Conservation (phyloP, 1,140 invertebrate species). For the Drosophila sucinea region DNA sequence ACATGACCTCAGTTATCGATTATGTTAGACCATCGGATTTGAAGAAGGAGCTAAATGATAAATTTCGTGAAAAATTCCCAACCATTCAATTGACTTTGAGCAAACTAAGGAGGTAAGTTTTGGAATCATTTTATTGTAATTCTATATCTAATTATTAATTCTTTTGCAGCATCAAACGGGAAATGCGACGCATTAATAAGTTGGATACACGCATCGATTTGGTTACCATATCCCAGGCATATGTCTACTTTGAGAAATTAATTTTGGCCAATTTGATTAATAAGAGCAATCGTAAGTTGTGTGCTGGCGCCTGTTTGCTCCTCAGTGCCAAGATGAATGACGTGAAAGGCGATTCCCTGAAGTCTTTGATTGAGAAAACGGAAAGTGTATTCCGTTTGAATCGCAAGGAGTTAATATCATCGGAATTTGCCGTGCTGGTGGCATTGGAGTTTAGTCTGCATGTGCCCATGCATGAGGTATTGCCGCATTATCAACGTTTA, state of each 20-base stretch:
- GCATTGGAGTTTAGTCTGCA: constrained; percentile 97
- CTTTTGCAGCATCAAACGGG: constrained; percentile 90
- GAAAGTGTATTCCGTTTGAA: constrained; percentile 95
- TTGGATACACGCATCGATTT: constrained; percentile 93
- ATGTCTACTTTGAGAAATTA: constrained; percentile 98
- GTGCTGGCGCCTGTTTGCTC: constrained; percentile 96
- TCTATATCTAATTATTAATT: neutral
- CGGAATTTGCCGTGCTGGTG: constrained; percentile 97
- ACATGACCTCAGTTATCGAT: constrained; percentile 98
- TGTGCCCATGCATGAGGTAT: constrained; percentile 94
- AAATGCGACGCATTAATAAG: constrained; percentile 97
- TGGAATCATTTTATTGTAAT: constrained; percentile 7
- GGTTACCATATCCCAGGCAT: constrained; percentile 96
- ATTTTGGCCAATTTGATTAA: constrained; percentile 96
- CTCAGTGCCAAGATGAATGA: constrained; percentile 98
- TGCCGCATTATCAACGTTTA: constrained; percentile 97
- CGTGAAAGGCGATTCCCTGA: constrained; percentile 94
- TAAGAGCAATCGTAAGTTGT: constrained; percentile 97
- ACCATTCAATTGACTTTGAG: constrained; percentile 97
- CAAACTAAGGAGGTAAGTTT: constrained; percentile 94
- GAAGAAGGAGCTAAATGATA: constrained; percentile 98
- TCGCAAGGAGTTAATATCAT: constrained; percentile 94
- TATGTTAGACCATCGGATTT: constrained; percentile 98
- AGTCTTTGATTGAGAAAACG: constrained; percentile 94
- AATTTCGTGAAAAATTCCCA: constrained; percentile 97